Conservation (phyloP, 2,797 vertebrate genomes). For the Helicolenus hilgendorfi region DNA sequence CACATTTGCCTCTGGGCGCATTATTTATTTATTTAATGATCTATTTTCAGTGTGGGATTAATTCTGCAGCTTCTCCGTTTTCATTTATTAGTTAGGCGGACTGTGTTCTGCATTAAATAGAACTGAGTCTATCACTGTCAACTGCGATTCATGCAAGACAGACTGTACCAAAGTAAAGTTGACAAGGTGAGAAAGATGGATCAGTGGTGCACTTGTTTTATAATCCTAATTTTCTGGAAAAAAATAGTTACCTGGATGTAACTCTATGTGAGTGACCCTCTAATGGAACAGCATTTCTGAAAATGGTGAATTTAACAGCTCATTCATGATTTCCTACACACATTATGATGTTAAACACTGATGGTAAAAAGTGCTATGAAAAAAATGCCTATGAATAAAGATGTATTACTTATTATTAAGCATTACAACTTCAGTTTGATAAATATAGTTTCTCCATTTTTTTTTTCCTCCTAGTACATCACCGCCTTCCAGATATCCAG, state of each 20-base stretch:
- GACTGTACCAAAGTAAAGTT: constrained; percentile 4
- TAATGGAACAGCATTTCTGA: background rate
- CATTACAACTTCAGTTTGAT: background rate
- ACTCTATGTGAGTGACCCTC: background rate
- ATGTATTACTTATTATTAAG: background rate
- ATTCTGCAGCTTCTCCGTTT: background rate
- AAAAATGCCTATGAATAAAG: background rate
- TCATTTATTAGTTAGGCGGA: constrained; percentile 18
- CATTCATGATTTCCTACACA: background rate
- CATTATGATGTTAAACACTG: background rate
- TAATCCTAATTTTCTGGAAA: constrained; percentile 2
- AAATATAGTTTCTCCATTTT: background rate
- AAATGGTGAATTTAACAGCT: background rate
- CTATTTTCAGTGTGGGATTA: constrained; percentile 23
- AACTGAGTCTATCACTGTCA: constrained; percentile 11
- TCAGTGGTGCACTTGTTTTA: background rate
- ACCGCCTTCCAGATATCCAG: background rate
- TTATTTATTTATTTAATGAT: constrained; percentile 31
- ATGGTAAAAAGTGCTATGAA: background rate
- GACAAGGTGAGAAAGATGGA: constrained; percentile 31
- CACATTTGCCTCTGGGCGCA: constrained; percentile 16
- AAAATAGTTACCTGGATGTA: background rate
- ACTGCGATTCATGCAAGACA: background rate
- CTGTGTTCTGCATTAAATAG: constrained; percentile 31
- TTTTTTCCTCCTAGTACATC: background rate